phyloP scores from a whole-genome alignment of 2,888 invertebrate genomes.

The Andrena chrysosceles region DNA sequence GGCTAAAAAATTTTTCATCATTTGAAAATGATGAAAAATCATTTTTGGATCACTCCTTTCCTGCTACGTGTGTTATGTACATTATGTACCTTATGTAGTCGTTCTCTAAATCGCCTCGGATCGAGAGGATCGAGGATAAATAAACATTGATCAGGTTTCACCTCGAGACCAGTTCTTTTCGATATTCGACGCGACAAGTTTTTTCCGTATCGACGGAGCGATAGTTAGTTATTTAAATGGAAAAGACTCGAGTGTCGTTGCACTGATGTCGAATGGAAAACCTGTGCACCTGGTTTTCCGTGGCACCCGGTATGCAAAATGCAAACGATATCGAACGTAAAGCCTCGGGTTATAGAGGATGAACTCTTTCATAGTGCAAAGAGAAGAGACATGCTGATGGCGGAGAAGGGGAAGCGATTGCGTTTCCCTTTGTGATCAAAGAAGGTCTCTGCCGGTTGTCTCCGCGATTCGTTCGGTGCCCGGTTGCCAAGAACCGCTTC shows the following conservation, averaged over 20 bases:
- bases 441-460: slow-evolving; percentile 43
- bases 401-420: slow-evolving; percentile 65
- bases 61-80: no score
- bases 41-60: no score
- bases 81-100: no score
- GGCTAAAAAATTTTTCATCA: no score
- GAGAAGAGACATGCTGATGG: slow-evolving; percentile 21
- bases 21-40: no score
- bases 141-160: background rate
- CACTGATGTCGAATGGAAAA: slow-evolving; percentile 10
- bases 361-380: slow-evolving; percentile 63
- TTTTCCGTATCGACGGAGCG: background rate
- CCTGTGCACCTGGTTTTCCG: background rate
- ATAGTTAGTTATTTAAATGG: slow-evolving; percentile 1
- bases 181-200: slow-evolving; percentile 21
- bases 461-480: slow-evolving; percentile 30
- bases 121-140: background rate
- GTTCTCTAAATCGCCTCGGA: no score
- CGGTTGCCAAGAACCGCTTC: slow-evolving; percentile 22
- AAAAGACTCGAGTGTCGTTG: background rate
- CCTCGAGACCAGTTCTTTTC: slow-evolving; percentile 19
- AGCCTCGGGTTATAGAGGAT: slow-evolving; percentile 68
- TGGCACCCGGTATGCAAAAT: slow-evolving; percentile 28
- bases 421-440: slow-evolving; percentile 75
- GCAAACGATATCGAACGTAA: slow-evolving; percentile 54